phyloP scores from a whole-genome alignment of 2,113 vertebrate species.

The Lipophrys pholis region DNA sequence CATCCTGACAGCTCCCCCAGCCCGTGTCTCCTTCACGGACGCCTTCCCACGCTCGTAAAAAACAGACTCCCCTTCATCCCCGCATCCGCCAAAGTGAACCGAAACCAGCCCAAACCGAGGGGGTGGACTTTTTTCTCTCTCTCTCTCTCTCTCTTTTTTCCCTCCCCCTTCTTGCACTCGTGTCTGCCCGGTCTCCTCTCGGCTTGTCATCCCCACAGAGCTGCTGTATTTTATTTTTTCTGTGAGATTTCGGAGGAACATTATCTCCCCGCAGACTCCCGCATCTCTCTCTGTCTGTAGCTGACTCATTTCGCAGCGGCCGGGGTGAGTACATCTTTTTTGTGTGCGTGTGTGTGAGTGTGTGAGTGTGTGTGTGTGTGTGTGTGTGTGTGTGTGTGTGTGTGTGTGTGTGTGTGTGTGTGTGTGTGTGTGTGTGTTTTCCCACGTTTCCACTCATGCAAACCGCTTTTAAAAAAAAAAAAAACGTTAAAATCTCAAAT shows the following conservation, averaged over 20 bases:
- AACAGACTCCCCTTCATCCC: not conserved
- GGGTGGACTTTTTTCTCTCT: constrained; percentile 41
- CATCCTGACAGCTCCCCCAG: constrained; percentile 17
- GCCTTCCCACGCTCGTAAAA: constrained; percentile 5
- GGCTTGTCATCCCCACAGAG: constrained; percentile 1
- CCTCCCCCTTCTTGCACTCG: too few relatives aligned
- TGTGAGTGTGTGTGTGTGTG: too few relatives aligned
- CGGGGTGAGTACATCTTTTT: constrained; percentile 67
- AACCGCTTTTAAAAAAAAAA: too few relatives aligned
- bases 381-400: too few relatives aligned
- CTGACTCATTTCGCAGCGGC: constrained; percentile 56
- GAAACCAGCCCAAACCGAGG: not conserved
- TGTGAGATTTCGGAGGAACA: constrained; percentile 30
- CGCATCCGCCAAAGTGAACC: constrained; percentile 22
- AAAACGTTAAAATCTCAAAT: too few relatives aligned
- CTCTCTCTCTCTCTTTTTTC: not conserved
- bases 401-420: too few relatives aligned
- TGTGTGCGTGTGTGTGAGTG: too few relatives aligned
- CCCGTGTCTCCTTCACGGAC: constrained; percentile 36
- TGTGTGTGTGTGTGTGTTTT: not conserved
- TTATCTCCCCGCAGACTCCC: constrained; percentile 35
- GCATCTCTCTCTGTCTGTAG: constrained; percentile 15
- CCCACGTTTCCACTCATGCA: not conserved
- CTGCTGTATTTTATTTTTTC: not conserved
- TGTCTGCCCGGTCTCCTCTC: constrained; percentile 5